Evolutionary conservation across 1,140 invertebrate genomes (phyloP), one percentile per base, ranked within the genome.

Genomic region (Goniozus legneri): DNA sequence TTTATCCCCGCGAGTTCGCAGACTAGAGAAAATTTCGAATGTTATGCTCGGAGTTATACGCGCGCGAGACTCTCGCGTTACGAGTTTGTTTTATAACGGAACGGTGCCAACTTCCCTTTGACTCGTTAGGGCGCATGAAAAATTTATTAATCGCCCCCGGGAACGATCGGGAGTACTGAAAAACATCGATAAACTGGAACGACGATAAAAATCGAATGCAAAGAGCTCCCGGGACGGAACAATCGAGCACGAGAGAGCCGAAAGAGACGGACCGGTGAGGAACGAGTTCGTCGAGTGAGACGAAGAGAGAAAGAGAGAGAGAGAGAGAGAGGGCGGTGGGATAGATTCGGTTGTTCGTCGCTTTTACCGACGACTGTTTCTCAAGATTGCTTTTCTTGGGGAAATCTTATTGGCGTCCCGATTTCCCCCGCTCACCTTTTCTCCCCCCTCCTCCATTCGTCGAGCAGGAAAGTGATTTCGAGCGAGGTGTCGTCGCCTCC

Each of bases 371-470:
- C 31, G 32, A 50, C 42, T 44, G 42, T 50, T 50, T 39, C 34
- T 21, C 35, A 47, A 46, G 42, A 53, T 57, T 53, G 50, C 37
- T 53, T 57, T 50, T 47, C 41, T 47, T 41, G 22, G 22, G 50
- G 27, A 47, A 57, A 50, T 53, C 44, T 57, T 44, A 53, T 57
- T 53, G 51, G 44, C 27, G 42, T 48, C 51, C 39, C 46, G 13
- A 15, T 10, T 10, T 14, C 8, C 38, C 30, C 21, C 30, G 22
- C 18, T n/a, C 33, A 18, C 16, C 38, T 24, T 15, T 33, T 15
- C 18, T 21, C 30, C 14, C 16, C 24, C 8, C 32, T 20, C 18
- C 33, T 20, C 14, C 4, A 12, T 14, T 32, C n/a, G 3, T 13
- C 22, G 14, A 39, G 10, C 21, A 16, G n/a, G 36, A 49, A 49